A percentile compares a stretch with the other conserved stretches of the same genome.
Conservation (phyloP, 2,888 invertebrate species). For the Nysson spinosus region DNA sequence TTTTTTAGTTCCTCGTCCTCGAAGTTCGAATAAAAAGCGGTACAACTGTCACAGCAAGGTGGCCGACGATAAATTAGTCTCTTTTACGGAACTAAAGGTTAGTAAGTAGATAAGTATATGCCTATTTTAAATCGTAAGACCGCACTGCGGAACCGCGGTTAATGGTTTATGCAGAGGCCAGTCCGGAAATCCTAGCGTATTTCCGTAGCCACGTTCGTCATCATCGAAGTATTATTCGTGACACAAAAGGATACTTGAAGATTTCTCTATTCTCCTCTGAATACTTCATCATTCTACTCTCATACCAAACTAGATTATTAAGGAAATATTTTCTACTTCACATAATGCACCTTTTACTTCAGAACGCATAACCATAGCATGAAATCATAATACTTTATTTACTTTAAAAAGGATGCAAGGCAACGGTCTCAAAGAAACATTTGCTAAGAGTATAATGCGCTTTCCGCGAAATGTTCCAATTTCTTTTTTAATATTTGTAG, state of each 20-base stretch:
- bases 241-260: slow-evolving; percentile 2
- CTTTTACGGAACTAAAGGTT: slow-evolving; percentile 18
- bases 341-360: no score
- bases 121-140: slow-evolving; percentile 39
- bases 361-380: no score
- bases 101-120: slow-evolving; percentile 15
- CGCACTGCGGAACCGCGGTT: slow-evolving; percentile 62
- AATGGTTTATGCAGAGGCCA: slow-evolving; percentile 64
- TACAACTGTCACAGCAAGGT: background rate
- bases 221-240: slow-evolving; percentile 8
- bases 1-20: no score
- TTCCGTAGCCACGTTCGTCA: slow-evolving; percentile 41
- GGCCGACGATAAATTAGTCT: slow-evolving; percentile 15
- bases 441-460: no score
- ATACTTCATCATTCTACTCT: slow-evolving; percentile 10
- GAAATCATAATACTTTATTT: no score
- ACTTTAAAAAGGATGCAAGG: no score
- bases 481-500: no score
- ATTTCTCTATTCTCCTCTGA: background rate
- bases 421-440: no score
- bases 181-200: slow-evolving; percentile 57
- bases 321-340: no score
- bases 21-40: background rate
- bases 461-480: no score
- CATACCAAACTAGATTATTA: background rate